phyloP scores from a whole-genome alignment of 2,888 invertebrate genomes.

The Andrena haemorrhoa region DNA sequence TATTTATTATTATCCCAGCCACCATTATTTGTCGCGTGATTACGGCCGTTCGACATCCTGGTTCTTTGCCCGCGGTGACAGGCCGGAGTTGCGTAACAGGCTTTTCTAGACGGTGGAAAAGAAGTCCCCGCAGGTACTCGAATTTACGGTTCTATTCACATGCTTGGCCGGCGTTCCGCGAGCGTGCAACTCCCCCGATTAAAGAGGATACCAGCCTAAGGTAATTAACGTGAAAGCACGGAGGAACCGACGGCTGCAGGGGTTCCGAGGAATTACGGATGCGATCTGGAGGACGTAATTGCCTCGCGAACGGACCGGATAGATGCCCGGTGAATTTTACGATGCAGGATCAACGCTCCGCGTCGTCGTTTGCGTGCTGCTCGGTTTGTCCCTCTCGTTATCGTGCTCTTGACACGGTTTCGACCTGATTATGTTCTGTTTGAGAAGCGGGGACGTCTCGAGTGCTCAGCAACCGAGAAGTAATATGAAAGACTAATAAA shows the following conservation, averaged over 20 bases:
- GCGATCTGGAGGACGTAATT: conserved; percentile 36
- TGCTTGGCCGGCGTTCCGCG: conserved; percentile 25
- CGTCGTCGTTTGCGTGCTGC: conserved; percentile 11
- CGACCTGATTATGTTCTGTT: neutral
- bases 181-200: conserved; percentile 18
- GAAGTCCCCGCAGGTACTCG: neutral
- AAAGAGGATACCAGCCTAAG: conserved; percentile 8
- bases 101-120: conserved; percentile 5
- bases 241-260: conserved; percentile 20
- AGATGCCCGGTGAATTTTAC: conserved; percentile 35
- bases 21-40: conserved; percentile 38
- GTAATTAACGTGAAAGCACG: conserved; percentile 47
- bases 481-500: neutral
- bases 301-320: conserved; percentile 14
- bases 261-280: conserved; percentile 27
- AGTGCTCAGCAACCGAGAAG: neutral
- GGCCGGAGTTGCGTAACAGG: conserved; percentile 22
- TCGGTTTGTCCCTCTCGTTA: conserved; percentile 21
- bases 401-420: conserved; percentile 36
- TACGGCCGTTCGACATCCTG: conserved; percentile 28
- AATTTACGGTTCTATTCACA: conserved; percentile 48
- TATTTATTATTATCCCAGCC: conserved; percentile 6
- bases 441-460: neutral
- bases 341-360: conserved; percentile 11
- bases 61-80: conserved; percentile 19